phyloP scores from a whole-genome alignment of 2,888 invertebrate genomes.

The Leucoptera coffeella region DNA sequence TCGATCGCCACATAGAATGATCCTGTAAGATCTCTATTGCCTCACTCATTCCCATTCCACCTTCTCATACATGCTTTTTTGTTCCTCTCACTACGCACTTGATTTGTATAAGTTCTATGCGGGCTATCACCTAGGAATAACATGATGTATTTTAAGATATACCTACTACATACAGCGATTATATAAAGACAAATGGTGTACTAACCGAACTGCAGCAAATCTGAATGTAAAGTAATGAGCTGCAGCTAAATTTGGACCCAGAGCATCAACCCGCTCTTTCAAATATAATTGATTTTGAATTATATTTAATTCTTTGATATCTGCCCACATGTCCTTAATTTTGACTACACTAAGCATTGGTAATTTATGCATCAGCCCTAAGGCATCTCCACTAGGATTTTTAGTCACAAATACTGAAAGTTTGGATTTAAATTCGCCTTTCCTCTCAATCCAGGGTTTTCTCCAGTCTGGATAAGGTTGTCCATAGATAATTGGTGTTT shows the following conservation, averaged over 20 bases:
- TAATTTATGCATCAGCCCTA: constrained; percentile 36
- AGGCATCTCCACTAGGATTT: constrained; percentile 27
- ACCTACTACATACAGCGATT: no score
- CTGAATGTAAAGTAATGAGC: constrained; percentile 78
- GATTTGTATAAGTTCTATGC: no score
- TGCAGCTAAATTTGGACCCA: constrained; percentile 79
- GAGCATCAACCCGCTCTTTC: constrained; percentile 48
- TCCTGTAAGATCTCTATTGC: no score
- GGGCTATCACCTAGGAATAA: no score
- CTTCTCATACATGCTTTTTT: no score
- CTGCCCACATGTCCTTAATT: constrained; percentile 52
- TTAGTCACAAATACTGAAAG: constrained; percentile 48
- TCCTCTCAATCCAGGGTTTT: constrained; percentile 52
- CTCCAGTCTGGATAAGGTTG: constrained; percentile 55
- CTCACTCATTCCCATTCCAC: no score
- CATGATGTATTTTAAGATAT: no score
- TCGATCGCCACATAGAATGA: no score
- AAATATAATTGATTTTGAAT: constrained; percentile 56
- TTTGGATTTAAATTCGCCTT: constrained; percentile 52
- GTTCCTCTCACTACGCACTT: no score
- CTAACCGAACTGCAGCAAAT: constrained; percentile 64
- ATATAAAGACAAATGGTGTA: no score
- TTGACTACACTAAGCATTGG: constrained; percentile 43
- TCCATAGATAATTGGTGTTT: constrained; percentile 21
- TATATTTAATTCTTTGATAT: constrained; percentile 36